These are phyloP conservation scores for Cyanistes caeruleus DNA, from an alignment of 2,113 vertebrate species.

Conservation along the genomic window DNA sequence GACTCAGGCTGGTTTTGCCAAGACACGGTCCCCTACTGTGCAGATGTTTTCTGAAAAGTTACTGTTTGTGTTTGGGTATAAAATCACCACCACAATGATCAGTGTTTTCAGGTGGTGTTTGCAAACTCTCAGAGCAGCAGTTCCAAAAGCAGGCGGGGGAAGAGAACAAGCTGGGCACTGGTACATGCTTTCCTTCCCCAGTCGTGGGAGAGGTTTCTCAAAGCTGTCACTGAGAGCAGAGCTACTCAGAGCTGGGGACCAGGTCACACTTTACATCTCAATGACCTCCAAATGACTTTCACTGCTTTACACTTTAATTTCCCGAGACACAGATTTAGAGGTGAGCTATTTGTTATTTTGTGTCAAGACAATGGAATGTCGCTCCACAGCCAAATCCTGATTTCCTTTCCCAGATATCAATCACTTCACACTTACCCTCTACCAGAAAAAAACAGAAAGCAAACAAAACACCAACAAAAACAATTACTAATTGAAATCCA, in stretches of 20 bases:
- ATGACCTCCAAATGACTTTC: slow-evolving; percentile 58
- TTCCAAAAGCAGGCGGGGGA: neutral
- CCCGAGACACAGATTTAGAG: slow-evolving; percentile 33
- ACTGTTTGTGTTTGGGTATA: neutral
- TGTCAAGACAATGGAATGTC: slow-evolving; percentile 57
- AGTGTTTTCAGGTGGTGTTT: neutral
- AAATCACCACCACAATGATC: neutral
- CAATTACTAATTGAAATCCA: slow-evolving; percentile 1
- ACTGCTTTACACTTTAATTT: slow-evolving; percentile 58
- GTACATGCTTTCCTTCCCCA: accelerated
- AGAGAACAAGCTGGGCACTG: neutral
- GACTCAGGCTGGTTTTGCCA: neutral
- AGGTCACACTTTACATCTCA: neutral
- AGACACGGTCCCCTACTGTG: accelerated
- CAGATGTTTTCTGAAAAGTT: neutral
- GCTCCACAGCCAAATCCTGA: slow-evolving; percentile 17
- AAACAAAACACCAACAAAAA: neutral
- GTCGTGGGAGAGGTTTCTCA: neutral
- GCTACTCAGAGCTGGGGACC: neutral
- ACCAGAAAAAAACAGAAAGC: neutral
- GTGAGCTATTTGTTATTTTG: slow-evolving; percentile 45
- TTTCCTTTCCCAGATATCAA: slow-evolving; percentile 63
- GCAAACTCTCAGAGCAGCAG: neutral
- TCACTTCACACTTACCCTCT: slow-evolving; percentile 35
- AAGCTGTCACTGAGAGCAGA: neutral